Evolutionary conservation across 2,888 invertebrate species (phyloP), one percentile per base, ranked within the genome.

Genomic region (Linyphia triangularis): DNA sequence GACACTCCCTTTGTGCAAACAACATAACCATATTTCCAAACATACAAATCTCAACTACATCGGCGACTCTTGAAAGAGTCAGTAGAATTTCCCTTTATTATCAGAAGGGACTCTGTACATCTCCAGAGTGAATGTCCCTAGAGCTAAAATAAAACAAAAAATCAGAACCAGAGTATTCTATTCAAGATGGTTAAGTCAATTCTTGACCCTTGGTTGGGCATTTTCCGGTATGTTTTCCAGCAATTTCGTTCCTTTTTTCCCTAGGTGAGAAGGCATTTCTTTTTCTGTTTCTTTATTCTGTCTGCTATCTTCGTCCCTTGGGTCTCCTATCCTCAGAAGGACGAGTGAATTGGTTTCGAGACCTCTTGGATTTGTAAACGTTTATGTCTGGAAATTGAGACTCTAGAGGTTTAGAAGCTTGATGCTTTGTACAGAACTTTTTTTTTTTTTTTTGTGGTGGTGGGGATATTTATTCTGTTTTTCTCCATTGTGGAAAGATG

Each of bases 141-240:
- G 43, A 16, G 43, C 9, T 9, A 43, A 4, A 43, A 43, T 16
- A 43, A 43, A 43, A 43, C 33, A 33, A 43, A 43, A 43, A n/a
- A 43, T 7, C 7, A 43, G 43, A 10, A 9, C 61, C 22, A 19
- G 43, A 82, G 59, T 30, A 70, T 59, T 63, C 77, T 26, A 37
- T 33, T 28, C 28, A 40, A 72, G 22, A 70, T 72, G 43, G 61
- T 82, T 82, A 72, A 82, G 82, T 61, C 63, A 82, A 70, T 82
- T 82, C 72, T 63, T 72, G 82, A 82, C 82, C 82, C 82, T 72
- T 72, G 72, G 82, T 22, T 28, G 40, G 69, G 69, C 16, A 61
- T 63, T 37, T 81, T 61, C 82, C 40, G 40, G 40, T 61, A 59
- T 59, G 69, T 81, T 81, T 70, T 67, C 59, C 24, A 22, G n/a